Evolutionary conservation across 1,140 invertebrate genomes (phyloP), one percentile per base, ranked within the genome.

Genomic region (Acromyrmex charruanus): DNA sequence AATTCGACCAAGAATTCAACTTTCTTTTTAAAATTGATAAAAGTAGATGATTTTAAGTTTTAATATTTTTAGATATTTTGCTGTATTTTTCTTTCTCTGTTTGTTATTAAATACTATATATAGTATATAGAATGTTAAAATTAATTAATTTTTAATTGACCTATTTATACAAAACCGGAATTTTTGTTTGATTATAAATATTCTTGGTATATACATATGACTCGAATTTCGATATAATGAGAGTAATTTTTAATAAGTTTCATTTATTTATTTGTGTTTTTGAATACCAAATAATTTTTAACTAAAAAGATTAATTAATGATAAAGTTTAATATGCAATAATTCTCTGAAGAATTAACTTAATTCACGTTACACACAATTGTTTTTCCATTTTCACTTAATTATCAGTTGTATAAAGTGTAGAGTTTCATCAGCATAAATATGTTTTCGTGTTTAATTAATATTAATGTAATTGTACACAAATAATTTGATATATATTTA

Each of bases 401-500:
- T 65, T 55, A 81, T 31, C 1, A 61, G 12, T 58, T 49, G 28
- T 16, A 7, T 12, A 28, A 82, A 82, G 21, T 58, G 9, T 58
- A 39, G 4, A 49, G 18, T 12, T 74, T 49, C 1, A 59, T 5
- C 6, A 28, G 12, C 5, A 49, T 5, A 44, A 44, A 74, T 10
- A 35, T 49, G 16, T 59, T 74, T 53, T 18, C 9, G 14, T 51
- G 10, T 74, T 58, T 28, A 81, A 71, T 71, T 66, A 18, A 59
- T 49, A 49, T 74, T 31, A 61, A 58, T 66, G 14, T 39, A 44
- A 80, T 2, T 69, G 7, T n/a, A 55, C 28, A 28, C 3, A 68
- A 49, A 39, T 59, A 82, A 74, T 35, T 55, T 21, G 3, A 58
- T 82, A 82, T n/a, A 49, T 71, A 59, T 82, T 18, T 21, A 61